Percentiles rank a stretch among this genome's conserved stretches.
phyloP scores from a whole-genome alignment of 2,113 vertebrate genomes.

The Neotoma lepida region DNA sequence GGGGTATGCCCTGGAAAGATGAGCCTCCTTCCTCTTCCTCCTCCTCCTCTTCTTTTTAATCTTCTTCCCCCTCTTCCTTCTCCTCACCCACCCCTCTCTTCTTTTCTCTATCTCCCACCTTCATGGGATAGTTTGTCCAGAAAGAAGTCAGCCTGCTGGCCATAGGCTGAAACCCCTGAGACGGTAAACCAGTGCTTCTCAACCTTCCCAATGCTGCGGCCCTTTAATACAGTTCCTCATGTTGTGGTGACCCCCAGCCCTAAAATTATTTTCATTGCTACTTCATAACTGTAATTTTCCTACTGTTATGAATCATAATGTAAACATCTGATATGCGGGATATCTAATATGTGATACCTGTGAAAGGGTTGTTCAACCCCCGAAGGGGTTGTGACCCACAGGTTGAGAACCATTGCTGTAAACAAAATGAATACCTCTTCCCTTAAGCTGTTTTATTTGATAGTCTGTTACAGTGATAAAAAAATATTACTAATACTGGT shows the following conservation, averaged over 20 bases:
- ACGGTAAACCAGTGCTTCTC: background rate
- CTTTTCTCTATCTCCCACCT: no score
- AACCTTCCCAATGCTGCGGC: background rate
- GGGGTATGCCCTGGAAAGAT: background rate
- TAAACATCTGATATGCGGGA: background rate
- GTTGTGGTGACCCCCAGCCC: background rate
- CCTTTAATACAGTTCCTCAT: background rate
- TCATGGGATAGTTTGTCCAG: background rate
- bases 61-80: no score
- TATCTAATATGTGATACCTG: background rate
- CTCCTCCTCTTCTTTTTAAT: background rate
- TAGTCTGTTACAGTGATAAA: background rate
- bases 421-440: background rate
- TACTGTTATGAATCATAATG: background rate
- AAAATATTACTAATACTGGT: background rate
- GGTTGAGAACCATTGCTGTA: background rate
- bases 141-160: background rate
- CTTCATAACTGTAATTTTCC: background rate
- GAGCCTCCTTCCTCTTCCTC: background rate
- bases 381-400: background rate
- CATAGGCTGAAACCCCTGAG: background rate
- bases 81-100: accelerated
- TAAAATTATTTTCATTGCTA: background rate
- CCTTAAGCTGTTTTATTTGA: no score
- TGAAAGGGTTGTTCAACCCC: background rate